Conservation (phyloP, 2,888 invertebrate genomes). For the Eupithecia inturbata region DNA sequence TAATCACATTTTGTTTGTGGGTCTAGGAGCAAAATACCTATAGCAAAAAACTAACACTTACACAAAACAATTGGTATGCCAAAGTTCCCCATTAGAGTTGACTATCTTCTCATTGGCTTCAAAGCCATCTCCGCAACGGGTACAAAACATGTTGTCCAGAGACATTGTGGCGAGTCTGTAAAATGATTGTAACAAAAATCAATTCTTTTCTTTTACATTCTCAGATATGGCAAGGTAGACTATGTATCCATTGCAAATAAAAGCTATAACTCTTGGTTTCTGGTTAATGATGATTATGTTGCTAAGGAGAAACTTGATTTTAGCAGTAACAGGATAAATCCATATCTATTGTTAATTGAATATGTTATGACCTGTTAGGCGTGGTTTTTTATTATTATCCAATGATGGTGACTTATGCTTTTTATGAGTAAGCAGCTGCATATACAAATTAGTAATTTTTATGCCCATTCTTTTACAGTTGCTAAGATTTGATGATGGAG, state of each 20-base stretch:
- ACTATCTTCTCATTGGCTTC: conserved; percentile 99
- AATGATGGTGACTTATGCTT: conserved; percentile 15
- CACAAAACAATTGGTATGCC: conserved; percentile 99
- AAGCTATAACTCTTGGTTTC: background rate
- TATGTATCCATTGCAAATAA: background rate
- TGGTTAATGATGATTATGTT: no score
- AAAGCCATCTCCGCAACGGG: conserved; percentile 98
- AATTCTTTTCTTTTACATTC: background rate
- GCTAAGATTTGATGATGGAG: background rate
- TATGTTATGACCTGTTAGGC: conserved; percentile 17
- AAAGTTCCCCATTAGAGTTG: conserved; percentile 98
- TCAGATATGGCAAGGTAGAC: background rate
- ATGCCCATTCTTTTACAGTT: background rate
- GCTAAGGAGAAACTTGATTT: conserved; percentile 36
- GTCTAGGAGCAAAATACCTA: background rate
- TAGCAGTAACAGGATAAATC: conserved; percentile 35
- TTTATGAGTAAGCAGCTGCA: background rate
- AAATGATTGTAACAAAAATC: conserved; percentile 13
- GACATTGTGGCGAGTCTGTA: conserved; percentile 87
- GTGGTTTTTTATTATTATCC: conserved; percentile 12
- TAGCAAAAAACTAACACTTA: conserved; percentile 74
- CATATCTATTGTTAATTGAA: conserved; percentile 14
- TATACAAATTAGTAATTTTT: background rate
- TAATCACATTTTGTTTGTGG: background rate
- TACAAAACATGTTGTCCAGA: conserved; percentile 96